phyloP scores from a whole-genome alignment of 1,140 invertebrate genomes.

The Pomacea maculata region DNA sequence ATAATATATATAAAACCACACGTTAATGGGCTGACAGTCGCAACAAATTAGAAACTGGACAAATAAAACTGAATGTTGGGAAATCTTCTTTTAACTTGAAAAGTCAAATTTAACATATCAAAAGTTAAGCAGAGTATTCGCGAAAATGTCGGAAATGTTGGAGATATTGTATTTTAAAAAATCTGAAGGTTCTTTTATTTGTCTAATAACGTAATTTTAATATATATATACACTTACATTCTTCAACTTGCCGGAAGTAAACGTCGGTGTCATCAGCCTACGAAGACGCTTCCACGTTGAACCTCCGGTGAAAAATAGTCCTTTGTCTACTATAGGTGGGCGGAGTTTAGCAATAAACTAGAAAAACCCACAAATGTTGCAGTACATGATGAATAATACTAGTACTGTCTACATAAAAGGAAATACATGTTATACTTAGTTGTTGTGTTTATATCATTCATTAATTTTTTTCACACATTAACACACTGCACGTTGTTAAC shows the following conservation, averaged over 20 bases:
- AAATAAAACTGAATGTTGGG: too few species aligned
- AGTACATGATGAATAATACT: too few species aligned
- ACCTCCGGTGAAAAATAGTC: neutral
- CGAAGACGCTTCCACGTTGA: neutral
- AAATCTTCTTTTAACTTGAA: too few species aligned
- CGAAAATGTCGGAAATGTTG: neutral
- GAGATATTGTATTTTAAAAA: too few species aligned
- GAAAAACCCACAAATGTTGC: neutral
- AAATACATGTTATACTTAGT: too few species aligned
- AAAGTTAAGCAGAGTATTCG: too few species aligned
- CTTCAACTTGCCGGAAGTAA: constrained; percentile 6
- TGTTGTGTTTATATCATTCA: too few species aligned
- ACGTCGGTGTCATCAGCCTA: constrained; percentile 1
- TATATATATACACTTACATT: neutral
- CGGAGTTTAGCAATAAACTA: neutral
- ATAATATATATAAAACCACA: neutral
- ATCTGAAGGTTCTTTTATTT: neutral
- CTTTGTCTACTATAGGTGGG: neutral
- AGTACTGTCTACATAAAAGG: too few species aligned
- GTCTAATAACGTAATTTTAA: neutral
- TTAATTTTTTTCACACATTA: too few species aligned
- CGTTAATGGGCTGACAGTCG: too few species aligned
- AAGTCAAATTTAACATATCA: too few species aligned
- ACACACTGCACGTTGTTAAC: too few species aligned
- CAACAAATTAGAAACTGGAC: neutral